Conservation (phyloP, 2,888 invertebrate species). For the Leptinotarsa peninsularis region DNA sequence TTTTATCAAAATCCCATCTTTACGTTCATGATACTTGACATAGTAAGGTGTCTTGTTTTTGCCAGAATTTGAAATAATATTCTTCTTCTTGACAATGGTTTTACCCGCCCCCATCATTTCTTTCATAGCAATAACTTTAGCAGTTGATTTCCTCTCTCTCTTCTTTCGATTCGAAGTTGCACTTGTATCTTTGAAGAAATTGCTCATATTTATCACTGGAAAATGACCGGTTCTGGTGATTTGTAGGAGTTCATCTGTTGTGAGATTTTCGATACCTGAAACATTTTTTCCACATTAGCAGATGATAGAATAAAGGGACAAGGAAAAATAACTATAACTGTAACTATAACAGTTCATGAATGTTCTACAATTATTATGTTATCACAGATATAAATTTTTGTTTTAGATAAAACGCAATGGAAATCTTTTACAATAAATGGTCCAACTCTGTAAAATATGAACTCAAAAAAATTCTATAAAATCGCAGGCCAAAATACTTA, state of each 20-base stretch:
- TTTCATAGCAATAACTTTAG: conserved; percentile 6
- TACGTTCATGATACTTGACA: conserved; percentile 2
- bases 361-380: too few species aligned
- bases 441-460: too few species aligned
- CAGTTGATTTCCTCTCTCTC: conserved; percentile 15
- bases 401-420: too few species aligned
- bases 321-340: too few species aligned
- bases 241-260: conserved; percentile 5
- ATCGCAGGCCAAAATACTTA: too few species aligned
- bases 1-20: background rate
- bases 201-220: conserved; percentile 26
- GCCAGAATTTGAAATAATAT: background rate
- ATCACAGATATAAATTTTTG: too few species aligned
- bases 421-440: too few species aligned
- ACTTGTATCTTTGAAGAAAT: conserved; percentile 21
- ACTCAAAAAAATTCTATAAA: too few species aligned
- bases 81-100: background rate
- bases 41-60: conserved; percentile 2
- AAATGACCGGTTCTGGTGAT: conserved; percentile 11
- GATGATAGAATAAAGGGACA: too few species aligned
- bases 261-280: background rate
- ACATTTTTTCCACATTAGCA: background rate
- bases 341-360: too few species aligned
- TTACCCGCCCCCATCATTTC: background rate
- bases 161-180: background rate